These are phyloP conservation scores for Drosophila stalkeri DNA, from an alignment of 2,888 invertebrate species.

Conservation along the genomic window DNA sequence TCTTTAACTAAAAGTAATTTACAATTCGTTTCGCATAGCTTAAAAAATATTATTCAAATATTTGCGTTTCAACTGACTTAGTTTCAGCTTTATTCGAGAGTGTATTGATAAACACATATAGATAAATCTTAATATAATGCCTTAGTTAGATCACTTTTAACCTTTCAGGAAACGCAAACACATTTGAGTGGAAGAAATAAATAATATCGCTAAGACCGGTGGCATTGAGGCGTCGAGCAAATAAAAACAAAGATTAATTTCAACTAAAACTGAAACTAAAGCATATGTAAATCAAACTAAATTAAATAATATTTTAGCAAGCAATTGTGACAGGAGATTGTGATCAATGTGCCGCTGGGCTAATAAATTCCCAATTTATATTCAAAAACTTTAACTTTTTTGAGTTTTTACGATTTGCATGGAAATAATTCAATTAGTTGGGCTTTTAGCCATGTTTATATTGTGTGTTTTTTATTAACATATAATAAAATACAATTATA, in stretches of 20 bases:
- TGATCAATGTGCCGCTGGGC: conserved; percentile 45
- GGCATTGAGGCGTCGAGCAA: conserved; percentile 68
- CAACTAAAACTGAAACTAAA: conserved; percentile 43
- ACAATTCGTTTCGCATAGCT: conserved; percentile 13
- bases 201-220: conserved; percentile 62
- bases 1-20: conserved; percentile 5
- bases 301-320: conserved; percentile 52
- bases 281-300: conserved; percentile 34
- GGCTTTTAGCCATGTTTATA: conserved; percentile 51
- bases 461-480: conserved; percentile 23
- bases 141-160: conserved; percentile 39
- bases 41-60: conserved; percentile 22
- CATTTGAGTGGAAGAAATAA: conserved; percentile 18
- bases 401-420: conserved; percentile 62
- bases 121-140: conserved; percentile 52
- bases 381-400: conserved; percentile 1
- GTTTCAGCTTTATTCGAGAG: conserved; percentile 21
- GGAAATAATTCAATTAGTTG: conserved; percentile 73
- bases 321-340: conserved; percentile 41
- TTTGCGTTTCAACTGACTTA: conserved; percentile 16
- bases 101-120: conserved; percentile 42
- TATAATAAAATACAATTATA: conserved; percentile 59
- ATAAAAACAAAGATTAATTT: conserved; percentile 63
- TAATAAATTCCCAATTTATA: conserved; percentile 58
- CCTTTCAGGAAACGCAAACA: conserved; percentile 59